These are phyloP conservation scores for Nothoprocta perdicaria DNA, from an alignment of 2,113 vertebrate species.

Conservation along the genomic window DNA sequence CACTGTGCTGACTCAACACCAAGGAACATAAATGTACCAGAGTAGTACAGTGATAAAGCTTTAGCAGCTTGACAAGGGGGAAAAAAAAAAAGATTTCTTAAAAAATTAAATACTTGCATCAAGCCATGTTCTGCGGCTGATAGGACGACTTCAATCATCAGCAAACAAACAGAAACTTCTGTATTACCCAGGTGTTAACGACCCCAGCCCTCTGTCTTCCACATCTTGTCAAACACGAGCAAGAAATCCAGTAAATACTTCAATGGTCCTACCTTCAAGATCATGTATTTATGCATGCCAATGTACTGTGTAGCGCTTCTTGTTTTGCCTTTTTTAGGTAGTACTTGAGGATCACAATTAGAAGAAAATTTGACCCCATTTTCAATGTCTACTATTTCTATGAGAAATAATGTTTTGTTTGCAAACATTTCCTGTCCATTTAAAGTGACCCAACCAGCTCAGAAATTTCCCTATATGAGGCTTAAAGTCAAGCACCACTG, in stretches of 20 bases:
- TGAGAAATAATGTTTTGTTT: no score
- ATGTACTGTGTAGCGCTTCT: no score
- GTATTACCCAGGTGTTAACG: background rate
- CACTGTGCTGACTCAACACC: background rate
- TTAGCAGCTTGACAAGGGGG: background rate
- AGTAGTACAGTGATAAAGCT: background rate
- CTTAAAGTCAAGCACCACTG: no score
- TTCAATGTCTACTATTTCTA: no score
- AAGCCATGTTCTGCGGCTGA: background rate
- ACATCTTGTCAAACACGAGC: background rate
- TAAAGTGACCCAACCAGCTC: no score
- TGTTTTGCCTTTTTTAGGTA: no score
- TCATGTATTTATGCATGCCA: background rate
- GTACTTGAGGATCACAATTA: no score
- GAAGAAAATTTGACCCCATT: no score
- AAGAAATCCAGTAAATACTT: background rate
- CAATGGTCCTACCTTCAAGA: background rate
- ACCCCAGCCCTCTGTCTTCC: background rate
- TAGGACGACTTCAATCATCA: background rate
- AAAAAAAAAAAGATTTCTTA: background rate
- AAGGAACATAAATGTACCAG: background rate
- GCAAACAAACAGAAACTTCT: background rate
- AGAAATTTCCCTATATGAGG: no score
- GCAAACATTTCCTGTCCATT: no score
- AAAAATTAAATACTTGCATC: background rate